Base-by-base conservation (phyloP, 2,888 invertebrate genomes). In the Drosophila infuscata region DNA sequence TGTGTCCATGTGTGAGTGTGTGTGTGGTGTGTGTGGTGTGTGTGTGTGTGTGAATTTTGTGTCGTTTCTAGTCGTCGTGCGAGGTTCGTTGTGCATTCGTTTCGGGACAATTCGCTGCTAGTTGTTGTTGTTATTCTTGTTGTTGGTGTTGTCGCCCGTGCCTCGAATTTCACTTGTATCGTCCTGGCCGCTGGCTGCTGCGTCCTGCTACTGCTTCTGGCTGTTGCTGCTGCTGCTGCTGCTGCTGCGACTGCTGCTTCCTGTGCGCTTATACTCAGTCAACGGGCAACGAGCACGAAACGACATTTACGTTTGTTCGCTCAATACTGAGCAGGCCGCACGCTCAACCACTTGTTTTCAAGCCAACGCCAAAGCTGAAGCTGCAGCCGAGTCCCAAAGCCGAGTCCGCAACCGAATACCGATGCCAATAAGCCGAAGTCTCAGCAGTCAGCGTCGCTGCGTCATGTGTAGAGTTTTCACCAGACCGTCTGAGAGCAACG, bases 331-430 rank as follows among this genome's bases (percentile, higher is more conserved):
- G 59, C 71, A 65, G 63, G 64, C 75, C 75, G 80, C 69, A 76
- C 72, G 89, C 83, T 91, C 92, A 92, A 92, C 91, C 92, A 92
- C 91, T 92, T 92, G 91, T 92, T 92, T 92, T 90, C 79, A 88
- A 81, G 78, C 79, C 78, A 78, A 70, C 67, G 68, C 69, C 66
- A 59, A 69, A 64, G 64, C 72, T 54, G 33, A 56, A 66, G 79
- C 77, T 76, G 78, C 17, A 76, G 72, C 72, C 76, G 76, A 76
- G 30, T 38, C n/a, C 43, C 52, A 35, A 20, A 63, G 54, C 53
- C 70, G 48, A 62, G 33, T 48, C 48, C 64, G 58, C 58, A 38
- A 4, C 43, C 61, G 48, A 62, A 35, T 15, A 20, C 17, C 46
- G 49, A 38, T 46, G 56, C 54, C 62, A 56, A 56, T 25, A 51